Evolutionary conservation across 2,888 invertebrate genomes (phyloP).

Genomic region (Plebejus argus): DNA sequence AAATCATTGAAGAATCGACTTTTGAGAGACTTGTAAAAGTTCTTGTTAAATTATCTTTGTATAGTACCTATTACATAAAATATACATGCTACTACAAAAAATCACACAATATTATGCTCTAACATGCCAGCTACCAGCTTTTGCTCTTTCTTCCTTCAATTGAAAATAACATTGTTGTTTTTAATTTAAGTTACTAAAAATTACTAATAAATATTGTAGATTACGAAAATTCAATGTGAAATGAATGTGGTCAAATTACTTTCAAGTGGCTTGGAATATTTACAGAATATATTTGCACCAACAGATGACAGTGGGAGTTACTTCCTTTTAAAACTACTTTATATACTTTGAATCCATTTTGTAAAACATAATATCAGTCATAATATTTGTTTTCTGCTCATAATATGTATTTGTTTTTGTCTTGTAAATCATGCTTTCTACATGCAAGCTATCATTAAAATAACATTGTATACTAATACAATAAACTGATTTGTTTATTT

Average conservation of each 20-base stretch:
- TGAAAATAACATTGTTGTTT: not conserved
- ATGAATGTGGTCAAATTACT: conserved; percentile 19
- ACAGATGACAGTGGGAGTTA: conserved; percentile 8
- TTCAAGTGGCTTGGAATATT: not conserved
- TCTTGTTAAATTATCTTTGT: not conserved
- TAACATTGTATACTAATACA: not conserved
- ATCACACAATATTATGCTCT: not conserved
- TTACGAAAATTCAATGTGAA: conserved; percentile 10
- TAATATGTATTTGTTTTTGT: not conserved
- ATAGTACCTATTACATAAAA: not conserved
- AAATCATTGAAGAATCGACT: not conserved
- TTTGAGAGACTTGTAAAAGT: not conserved
- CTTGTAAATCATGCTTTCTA: not conserved
- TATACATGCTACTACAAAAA: not conserved
- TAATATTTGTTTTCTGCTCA: not conserved
- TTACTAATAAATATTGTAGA: not conserved
- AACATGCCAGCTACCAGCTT: not conserved
- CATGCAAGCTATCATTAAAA: not conserved
- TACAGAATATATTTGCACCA: conserved; percentile 20
- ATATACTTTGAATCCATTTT: not conserved
- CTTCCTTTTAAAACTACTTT: not conserved
- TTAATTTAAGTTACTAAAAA: not conserved
- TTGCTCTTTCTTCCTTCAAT: not conserved
- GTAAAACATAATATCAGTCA: not conserved
- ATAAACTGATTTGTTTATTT: not conserved